These are phyloP conservation scores for Marisa cornuarietis DNA, from an alignment of 1,140 invertebrate species.

Conservation along the genomic window DNA sequence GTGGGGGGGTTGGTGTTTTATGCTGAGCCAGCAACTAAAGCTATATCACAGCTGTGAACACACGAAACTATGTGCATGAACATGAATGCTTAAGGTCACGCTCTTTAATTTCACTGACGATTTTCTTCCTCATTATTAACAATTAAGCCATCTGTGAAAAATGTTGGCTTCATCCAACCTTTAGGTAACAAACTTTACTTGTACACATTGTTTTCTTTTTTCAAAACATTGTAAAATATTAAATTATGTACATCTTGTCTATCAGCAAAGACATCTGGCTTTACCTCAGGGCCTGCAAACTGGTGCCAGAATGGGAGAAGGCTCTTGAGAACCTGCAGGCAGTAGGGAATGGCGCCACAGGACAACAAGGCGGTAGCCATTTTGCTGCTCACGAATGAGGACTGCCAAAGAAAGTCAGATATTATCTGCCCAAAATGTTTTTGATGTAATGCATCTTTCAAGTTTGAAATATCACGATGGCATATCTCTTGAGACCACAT, in stretches of 20 bases:
- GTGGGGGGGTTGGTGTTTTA: too few relatives aligned
- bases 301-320: slow-evolving; percentile 86
- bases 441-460: neutral
- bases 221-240: neutral
- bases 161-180: too few relatives aligned
- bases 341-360: slow-evolving; percentile 83
- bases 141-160: too few relatives aligned
- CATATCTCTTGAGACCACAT: neutral
- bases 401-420: slow-evolving; percentile 39
- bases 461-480: neutral
- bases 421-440: too few relatives aligned
- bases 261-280: slow-evolving; percentile 16
- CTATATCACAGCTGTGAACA: too few relatives aligned
- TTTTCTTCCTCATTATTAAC: too few relatives aligned
- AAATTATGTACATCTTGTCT: neutral
- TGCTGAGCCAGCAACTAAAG: too few relatives aligned
- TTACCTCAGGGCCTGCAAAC: slow-evolving; percentile 65
- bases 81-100: too few relatives aligned
- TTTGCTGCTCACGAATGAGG: slow-evolving; percentile 75
- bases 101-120: too few relatives aligned
- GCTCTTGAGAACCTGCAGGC: slow-evolving; percentile 80
- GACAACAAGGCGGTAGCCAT: slow-evolving; percentile 82
- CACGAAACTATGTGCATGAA: too few relatives aligned
- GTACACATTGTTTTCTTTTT: neutral
- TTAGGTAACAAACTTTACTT: too few relatives aligned